Conservation (phyloP, 2,797 vertebrate genomes). For the Lepilemur septentrionalis region DNA sequence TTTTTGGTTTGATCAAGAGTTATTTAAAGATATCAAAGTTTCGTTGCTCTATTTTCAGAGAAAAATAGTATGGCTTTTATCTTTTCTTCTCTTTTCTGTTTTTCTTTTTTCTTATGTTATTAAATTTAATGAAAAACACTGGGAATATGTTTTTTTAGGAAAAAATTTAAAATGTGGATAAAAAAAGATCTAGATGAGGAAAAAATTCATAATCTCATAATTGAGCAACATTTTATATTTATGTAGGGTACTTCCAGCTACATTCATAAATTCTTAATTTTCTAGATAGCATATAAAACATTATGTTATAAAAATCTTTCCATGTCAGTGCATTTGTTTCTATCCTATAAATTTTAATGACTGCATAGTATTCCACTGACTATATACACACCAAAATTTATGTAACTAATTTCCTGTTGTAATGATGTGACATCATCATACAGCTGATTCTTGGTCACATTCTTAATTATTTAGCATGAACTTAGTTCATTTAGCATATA, state of each 20-base stretch:
- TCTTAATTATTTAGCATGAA: background rate
- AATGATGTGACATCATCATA: background rate
- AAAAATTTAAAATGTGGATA: background rate
- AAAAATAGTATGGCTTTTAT: background rate
- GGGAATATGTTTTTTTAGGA: background rate
- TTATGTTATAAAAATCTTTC: background rate
- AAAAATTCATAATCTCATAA: constrained; percentile 20
- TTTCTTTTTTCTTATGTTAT: constrained; percentile 29
- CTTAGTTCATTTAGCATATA: too few relatives aligned
- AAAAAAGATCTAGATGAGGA: background rate
- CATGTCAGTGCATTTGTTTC: background rate
- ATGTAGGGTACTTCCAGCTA: background rate
- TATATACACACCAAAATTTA: background rate
- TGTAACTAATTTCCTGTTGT: background rate
- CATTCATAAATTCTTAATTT: background rate
- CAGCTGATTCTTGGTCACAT: background rate
- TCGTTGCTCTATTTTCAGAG: constrained; percentile 17
- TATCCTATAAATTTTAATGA: background rate
- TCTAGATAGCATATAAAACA: background rate
- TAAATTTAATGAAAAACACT: constrained; percentile 19
- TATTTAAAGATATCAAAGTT: constrained; percentile 35
- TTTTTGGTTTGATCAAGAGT: constrained; percentile 33
- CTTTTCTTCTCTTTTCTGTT: background rate
- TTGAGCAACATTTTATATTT: background rate
- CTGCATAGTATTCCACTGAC: background rate